These are phyloP conservation scores for Oxycera nigricornis DNA, from an alignment of 2,888 invertebrate species.

Conservation along the genomic window DNA sequence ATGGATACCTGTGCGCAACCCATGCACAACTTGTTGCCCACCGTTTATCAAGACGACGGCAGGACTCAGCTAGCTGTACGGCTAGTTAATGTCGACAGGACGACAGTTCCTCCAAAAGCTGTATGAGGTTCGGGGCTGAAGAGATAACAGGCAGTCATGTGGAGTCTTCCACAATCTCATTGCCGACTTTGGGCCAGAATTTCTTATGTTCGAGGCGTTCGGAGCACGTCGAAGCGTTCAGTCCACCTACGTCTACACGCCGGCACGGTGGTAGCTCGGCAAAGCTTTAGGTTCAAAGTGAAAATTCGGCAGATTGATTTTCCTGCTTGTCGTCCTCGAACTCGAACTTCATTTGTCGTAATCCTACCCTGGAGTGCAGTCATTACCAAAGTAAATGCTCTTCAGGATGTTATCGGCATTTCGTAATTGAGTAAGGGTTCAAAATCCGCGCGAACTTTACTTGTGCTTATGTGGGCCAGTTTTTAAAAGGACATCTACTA, in stretches of 20 bases:
- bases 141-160: background rate
- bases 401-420: no score
- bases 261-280: conserved; percentile 1
- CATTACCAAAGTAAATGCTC: no score
- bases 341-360: no score
- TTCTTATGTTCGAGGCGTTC: background rate
- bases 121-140: background rate
- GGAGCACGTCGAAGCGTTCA: conserved; percentile 5
- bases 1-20: no score
- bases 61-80: background rate
- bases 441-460: no score
- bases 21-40: background rate
- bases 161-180: conserved; percentile 1
- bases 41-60: background rate
- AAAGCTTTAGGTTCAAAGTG: no score
- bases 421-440: no score
- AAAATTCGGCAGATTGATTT: no score
- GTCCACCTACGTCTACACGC: background rate
- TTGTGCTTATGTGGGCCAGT: no score
- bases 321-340: no score
- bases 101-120: background rate
- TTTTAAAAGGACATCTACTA: no score
- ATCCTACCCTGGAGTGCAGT: no score
- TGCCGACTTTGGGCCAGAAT: background rate
- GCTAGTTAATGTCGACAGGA: background rate